Evolutionary conservation across 92 coral and sea anemone genomes (phyloP), one percentile per base, ranked within the genome.

Genomic region (Blastomussa wellsi): DNA sequence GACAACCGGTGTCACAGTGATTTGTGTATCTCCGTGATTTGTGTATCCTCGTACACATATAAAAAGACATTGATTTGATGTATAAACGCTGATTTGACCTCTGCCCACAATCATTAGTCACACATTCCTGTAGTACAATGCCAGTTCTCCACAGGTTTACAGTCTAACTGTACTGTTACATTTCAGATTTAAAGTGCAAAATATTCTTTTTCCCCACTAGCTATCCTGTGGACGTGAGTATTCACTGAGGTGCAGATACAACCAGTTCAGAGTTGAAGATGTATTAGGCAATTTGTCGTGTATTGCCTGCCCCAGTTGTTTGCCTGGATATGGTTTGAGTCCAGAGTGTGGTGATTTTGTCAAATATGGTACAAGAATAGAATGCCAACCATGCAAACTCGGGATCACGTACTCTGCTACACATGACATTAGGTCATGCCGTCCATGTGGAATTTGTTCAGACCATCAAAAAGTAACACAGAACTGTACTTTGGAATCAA

Each of bases 311-410:
- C 85, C 39, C 0, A 10, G 15, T 0, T 93, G 96, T 42, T 59
- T 81, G 1, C 66, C 44, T 24, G 93, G 94, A 3, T 12, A 33
- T 16, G 97, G 93, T 1, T 77, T 93, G 76, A 16, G 33, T 48
- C 93, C 97, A 64, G 74, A 82, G 55, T 93, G 97, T 91, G 90
- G 91, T 0, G 31, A 33, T n/a, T 22, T 1, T 16, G 75, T 93
- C 4, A 42, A 74, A 16, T 76, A 88, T 26, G 88, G 86, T 65
- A 33, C 66, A 9, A 35, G 17, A 33, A 80, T 76, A 8, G 33
- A 49, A 37, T 93, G 96, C 60, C 57, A 78, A 69, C 77, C 91
- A 26, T 93, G 92, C 49, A 38, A 74, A 60, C 31, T n/a, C 13
- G 94, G 96, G 12, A 71, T 14, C 17, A 79, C 84, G 12, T 93